Base-by-base conservation (phyloP, 1,140 invertebrate genomes). In the Parapsyche elsis region DNA sequence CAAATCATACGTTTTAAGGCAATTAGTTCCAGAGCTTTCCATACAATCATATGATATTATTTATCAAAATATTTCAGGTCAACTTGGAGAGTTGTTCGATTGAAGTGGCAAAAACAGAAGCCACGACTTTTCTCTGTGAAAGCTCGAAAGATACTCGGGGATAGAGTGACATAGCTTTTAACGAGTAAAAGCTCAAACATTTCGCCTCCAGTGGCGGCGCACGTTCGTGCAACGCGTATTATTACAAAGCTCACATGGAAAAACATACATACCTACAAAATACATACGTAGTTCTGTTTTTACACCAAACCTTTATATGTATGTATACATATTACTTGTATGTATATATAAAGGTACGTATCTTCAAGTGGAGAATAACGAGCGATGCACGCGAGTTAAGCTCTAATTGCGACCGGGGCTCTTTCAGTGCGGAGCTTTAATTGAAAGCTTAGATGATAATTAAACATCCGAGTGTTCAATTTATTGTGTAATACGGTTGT, bases 101-200 rank as follows among this genome's bases (percentile, higher is more conserved):
- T 71, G 67, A 38, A 44, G 30, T 71, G 24, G 67, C 10, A n/a
- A 10, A 71, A 71, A 71, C 30, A 71, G 30, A 24, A 71, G 16
- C 23, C 10, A 14, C 24, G 24, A 30, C 67, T 24, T 44, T 38
- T 30, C 10, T 30, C 1, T 44, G 30, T 71, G 67, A 71, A 71
- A 71, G 67, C 67, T 71, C 67, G 67, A 74, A 74, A 74, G 45
- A 49, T 23, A 49, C 45, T 74, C 71, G 74, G 14, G 1, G 21
- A 76, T 76, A 76, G 46, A 76, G 53, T 76, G 53, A 76, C 74
- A 76, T 9, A 59, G 74, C 74, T 76, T 76, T 76, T 76, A 76
- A 49, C 21, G 74, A 76, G 21, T 49, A 12, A 61, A 24, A 76
- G 74, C 44, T 59, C 74, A 76, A 76, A 76, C 49, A 76, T 9